These are phyloP conservation scores for Cacoxenus indagator DNA, from an alignment of 2,888 invertebrate species.

Conservation along the genomic window DNA sequence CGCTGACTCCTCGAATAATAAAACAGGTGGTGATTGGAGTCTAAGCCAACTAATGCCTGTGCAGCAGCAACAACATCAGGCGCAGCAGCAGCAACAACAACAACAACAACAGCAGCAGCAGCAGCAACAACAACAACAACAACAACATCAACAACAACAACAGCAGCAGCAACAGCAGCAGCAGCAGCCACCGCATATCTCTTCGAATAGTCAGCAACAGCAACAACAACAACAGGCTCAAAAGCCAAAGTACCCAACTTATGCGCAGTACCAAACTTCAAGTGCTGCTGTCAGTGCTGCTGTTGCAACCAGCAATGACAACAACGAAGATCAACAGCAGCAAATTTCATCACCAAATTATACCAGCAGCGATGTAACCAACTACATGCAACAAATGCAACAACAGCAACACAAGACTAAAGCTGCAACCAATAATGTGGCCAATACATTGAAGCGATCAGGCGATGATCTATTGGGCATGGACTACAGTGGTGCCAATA, in stretches of 20 bases:
- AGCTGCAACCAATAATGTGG: constrained; percentile 1
- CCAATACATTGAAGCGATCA: constrained; percentile 57
- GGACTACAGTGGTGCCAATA: constrained; percentile 57
- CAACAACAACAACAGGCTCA: constrained; percentile 30
- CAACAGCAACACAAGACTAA: constrained; percentile 41
- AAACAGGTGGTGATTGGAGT: constrained; percentile 48
- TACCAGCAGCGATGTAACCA: constrained; percentile 56
- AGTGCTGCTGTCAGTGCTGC: constrained; percentile 53
- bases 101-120: constrained; percentile 39
- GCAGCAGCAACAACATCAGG: constrained; percentile 34
- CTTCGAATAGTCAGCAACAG: constrained; percentile 40
- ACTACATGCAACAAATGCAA: constrained; percentile 62
- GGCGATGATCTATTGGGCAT: constrained; percentile 54
- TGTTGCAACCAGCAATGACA: constrained; percentile 34
- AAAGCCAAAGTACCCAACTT: constrained; percentile 61
- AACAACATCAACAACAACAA: constrained; percentile 33
- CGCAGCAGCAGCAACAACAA: constrained; percentile 38
- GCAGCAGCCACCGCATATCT: constrained; percentile 31
- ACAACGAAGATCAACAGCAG: constrained; percentile 28
- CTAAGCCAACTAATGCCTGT: constrained; percentile 44
- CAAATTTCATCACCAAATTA: constrained; percentile 52
- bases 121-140: constrained; percentile 33
- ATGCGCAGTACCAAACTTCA: constrained; percentile 64
- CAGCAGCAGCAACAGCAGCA: constrained; percentile 39
- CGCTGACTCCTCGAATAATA: constrained; percentile 23